Conservation (phyloP, 1,140 invertebrate genomes). For the Asbolus verrucosus region DNA sequence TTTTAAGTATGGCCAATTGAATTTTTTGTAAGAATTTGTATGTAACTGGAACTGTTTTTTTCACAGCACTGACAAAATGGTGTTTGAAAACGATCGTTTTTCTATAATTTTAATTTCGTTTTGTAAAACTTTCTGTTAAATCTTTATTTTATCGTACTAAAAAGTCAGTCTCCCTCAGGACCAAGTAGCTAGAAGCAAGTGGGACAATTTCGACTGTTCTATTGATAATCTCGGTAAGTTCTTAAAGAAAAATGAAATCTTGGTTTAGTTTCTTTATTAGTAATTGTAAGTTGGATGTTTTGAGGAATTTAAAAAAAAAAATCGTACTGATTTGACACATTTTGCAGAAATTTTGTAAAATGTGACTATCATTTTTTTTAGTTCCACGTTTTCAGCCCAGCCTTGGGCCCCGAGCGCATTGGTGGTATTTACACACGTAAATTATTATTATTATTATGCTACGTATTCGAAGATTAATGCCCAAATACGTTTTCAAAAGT, state of each 20-base stretch:
- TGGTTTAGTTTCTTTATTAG: constrained; percentile 5
- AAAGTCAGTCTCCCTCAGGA: constrained; percentile 62
- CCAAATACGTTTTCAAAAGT: too few species aligned
- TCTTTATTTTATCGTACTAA: constrained; percentile 52
- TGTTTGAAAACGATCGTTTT: constrained; percentile 27
- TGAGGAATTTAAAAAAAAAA: too few species aligned
- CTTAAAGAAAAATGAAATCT: background rate
- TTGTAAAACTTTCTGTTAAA: constrained; percentile 47
- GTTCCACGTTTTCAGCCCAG: constrained; percentile 11
- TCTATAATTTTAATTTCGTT: constrained; percentile 46
- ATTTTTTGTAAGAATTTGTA: background rate
- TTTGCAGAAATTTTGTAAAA: constrained; percentile 22
- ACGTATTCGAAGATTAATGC: too few species aligned
- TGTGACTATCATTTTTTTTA: background rate
- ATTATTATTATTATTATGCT: too few species aligned
- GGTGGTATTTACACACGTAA: background rate
- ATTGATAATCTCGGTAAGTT: constrained; percentile 75
- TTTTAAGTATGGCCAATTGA: constrained; percentile 4
- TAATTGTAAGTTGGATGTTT: background rate
- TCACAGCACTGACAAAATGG: constrained; percentile 26
- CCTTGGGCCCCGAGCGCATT: background rate
- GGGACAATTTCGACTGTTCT: constrained; percentile 74
- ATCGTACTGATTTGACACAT: background rate
- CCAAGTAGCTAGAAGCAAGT: constrained; percentile 70
- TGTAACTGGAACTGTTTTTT: constrained; percentile 26